A percentile compares a stretch with the other conserved stretches of the same genome.
Evolutionary conservation across 2,888 invertebrate genomes (phyloP).

Genomic region (Lasioglossum leucozonium): DNA sequence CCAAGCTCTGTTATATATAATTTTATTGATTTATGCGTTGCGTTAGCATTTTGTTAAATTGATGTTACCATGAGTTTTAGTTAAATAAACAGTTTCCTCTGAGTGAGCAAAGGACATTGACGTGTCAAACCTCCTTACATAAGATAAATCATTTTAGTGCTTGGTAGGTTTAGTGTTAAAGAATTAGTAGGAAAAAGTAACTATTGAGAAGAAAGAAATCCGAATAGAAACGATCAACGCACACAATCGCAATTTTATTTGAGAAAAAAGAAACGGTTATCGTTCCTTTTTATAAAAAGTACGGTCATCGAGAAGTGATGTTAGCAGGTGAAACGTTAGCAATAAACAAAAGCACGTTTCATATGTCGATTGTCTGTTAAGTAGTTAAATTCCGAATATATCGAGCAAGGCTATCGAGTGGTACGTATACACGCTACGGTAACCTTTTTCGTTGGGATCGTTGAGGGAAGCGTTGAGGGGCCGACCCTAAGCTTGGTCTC

Average conservation of each 20-base stretch:
- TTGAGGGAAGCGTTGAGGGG: background rate
- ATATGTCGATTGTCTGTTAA: background rate
- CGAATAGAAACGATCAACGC: too few species aligned
- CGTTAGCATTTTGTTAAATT: too few species aligned
- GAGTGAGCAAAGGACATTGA: too few species aligned
- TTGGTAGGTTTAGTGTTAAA: too few species aligned
- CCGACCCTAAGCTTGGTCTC: conserved; percentile 40
- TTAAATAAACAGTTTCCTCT: too few species aligned
- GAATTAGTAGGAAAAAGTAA: background rate
- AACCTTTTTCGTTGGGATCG: conserved; percentile 14
- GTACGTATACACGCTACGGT: background rate
- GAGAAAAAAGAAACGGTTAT: background rate
- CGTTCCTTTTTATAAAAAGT: background rate
- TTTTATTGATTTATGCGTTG: too few species aligned
- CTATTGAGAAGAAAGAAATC: background rate
- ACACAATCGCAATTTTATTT: too few species aligned
- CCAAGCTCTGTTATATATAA: too few species aligned
- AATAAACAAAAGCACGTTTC: background rate
- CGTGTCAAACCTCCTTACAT: too few species aligned
- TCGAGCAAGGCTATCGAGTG: background rate
- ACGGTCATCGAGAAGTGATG: background rate
- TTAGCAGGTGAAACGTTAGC: background rate
- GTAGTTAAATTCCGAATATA: background rate
- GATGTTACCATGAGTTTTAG: too few species aligned
- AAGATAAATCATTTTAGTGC: too few species aligned